Evolutionary conservation across 2,113 vertebrate species (phyloP), one percentile per base, ranked within the genome.

Genomic region (Hylia prasina): DNA sequence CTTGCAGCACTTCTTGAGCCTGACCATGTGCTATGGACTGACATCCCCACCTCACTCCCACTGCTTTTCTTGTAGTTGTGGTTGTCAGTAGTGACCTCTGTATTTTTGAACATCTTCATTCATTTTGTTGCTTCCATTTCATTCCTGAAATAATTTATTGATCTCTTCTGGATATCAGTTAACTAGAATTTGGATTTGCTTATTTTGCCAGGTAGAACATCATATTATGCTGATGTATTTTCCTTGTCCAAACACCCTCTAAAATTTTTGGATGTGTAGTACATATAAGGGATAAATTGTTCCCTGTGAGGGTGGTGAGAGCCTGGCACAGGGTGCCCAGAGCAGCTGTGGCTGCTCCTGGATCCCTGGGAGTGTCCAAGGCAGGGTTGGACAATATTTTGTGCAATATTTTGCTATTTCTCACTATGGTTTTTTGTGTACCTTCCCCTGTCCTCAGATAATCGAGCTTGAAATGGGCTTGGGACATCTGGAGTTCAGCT

Each of bases 401-500:
- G 8, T 76, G 15, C 31, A 51, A 1, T 24, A 23, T 39, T 89
- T 77, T 81, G 42, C 31, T 42, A 0, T 44, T 4, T 80, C 16
- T 63, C 15, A 6, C 4, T 8, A 0, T 42, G 21, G 0, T 22
- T 73, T 57, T 54, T 61, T 16, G 17, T 61, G 11, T 39, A 23
- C 11, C 31, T 83, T 72, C 35, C 51, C 31, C 4, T 48, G 3
- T 31, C 15, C 2, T 11, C 0, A 3, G 33, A 8, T 71, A 20
- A n/a, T 4, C 1, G 35, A 68, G 15, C 27, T 68, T 35, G 48
- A 66, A 61, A 77, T 37, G 42, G 47, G 15, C 13, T 82, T 6
- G 21, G 75, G 40, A 60, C 33, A 30, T 25, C 4, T 56, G 11
- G 3, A 1, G 18, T 64, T 64, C 6, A 35, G 4, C 1, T 1